Conservation (phyloP, 2,797 vertebrate genomes). For the Peromyscus nudipes region DNA sequence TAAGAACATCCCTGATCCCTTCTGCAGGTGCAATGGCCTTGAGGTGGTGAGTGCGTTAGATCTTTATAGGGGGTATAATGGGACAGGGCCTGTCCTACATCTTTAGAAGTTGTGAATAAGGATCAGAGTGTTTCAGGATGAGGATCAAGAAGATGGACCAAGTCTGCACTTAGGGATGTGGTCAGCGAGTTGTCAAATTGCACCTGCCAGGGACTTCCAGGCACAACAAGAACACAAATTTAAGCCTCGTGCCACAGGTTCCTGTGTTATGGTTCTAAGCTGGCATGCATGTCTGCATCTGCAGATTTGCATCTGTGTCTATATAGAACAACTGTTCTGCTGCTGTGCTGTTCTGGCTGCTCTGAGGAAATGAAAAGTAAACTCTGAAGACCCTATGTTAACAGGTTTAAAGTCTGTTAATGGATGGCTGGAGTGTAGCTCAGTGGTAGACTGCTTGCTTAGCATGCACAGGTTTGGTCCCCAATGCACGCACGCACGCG, state of each 20-base stretch:
- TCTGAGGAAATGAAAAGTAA: neutral
- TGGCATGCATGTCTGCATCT: neutral
- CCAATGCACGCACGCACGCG: neutral
- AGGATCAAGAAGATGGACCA: neutral
- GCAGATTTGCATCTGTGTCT: neutral
- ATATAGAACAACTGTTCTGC: neutral
- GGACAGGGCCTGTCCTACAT: neutral
- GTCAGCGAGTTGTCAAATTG: neutral
- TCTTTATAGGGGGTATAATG: neutral
- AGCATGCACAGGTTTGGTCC: neutral
- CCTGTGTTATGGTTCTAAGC: neutral
- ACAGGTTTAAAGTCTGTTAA: conserved; percentile 2
- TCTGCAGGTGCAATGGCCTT: neutral
- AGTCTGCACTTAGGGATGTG: neutral
- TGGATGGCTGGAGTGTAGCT: neutral
- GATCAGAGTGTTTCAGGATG: neutral
- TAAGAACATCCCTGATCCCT: neutral
- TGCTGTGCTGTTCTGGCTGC: neutral
- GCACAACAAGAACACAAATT: neutral
- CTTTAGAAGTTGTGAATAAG: neutral
- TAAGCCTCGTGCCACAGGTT: neutral
- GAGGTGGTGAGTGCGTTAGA: neutral
- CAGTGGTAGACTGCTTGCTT: neutral
- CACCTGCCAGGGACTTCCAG: neutral
- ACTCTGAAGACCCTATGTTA: neutral